Evolutionary conservation across 1,140 invertebrate genomes (phyloP), one percentile per base, ranked within the genome.

Genomic region (Calephelis nemesis): DNA sequence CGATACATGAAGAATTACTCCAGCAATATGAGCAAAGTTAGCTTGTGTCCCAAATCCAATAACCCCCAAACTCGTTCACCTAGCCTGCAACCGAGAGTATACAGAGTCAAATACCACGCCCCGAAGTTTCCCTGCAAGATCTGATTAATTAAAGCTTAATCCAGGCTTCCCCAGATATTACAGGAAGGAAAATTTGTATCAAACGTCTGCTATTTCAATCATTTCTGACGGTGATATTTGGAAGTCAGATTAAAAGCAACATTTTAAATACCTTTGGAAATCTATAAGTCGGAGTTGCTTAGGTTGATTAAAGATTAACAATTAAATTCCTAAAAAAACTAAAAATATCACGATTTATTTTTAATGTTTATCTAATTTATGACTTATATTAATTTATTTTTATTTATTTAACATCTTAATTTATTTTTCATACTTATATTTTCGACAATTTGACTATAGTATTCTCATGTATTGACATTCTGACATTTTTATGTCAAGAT

Each of bases 61-160:
- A 54, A 19, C 30, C 52, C 52, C 19, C 19, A 54, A 54, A 19
- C 19, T 54, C 52, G 19, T n/a, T 45, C 42, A 45, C 50, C 19
- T 54, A 5, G 50, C 50, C 15, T 54, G 50, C 50, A 54, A 19
- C 50, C 19, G 15, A 54, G 50, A 15, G 13, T 30, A 30, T 19
- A 64, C 47, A 49, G 13, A 64, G 42, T 48, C 63, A 64, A 64
- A 64, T 49, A 48, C 63, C 47, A 64, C 63, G 48, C 63, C 48
- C 47, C 68, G 52, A 74, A 78, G 72, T 76, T 74, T 74, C 76
- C 72, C 74, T 71, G 74, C 70, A 69, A 69, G 66, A 73, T 76
- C 68, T 74, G 70, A 76, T 70, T 68, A 78, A 78, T 78, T 78
- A 76, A 76, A 76, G 60, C 64, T 62, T 78, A 78, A 78, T 78